Base-by-base conservation (phyloP, 2,888 invertebrate species). In the Itoplectis maculator region DNA sequence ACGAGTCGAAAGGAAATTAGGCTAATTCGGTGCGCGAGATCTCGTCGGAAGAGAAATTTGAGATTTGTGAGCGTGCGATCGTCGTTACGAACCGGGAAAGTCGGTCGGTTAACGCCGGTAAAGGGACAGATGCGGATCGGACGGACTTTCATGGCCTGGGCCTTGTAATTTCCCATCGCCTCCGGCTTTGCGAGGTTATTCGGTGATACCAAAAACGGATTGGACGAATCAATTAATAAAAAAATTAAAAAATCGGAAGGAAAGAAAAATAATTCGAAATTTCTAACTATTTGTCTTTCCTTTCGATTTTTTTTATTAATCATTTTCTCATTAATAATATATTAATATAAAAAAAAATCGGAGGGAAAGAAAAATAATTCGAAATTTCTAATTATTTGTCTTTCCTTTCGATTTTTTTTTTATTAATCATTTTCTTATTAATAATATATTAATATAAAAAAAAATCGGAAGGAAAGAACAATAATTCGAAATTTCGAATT, bases 211-310 rank as follows among this genome's bases (percentile, higher is more conserved):
- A 37, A 37, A 18, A 13, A 5, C 2, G 11, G n/a, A n/a, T 69
- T 69, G 68, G 35, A 40, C 47, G 47, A 76, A 75, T 66, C 35
- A 56, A 35, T 23, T 47, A 20, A 29, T 11, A 65, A 65, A 42
- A 7, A 49, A 11, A 3, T 29, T 29, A 29, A n/a, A n/a, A n/a
- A n/a, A n/a, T n/a, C n/a, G n/a, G n/a, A 18, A 37, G 9, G 29
- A 54, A 65, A 65, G 20, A 7, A 49, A 11, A 3, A 3, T 29
- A 29, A 49, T 49, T 29, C 3, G 29, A 2, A 29, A 29, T 29
- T 2, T 29, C 2, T 3, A 29, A 29, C 5, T 29, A 3, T 29
- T 29, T 49, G 1, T 49, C 15, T 13, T 49, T 49, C 6, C n/a
- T 49, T 4, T 49, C 15, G 29, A 2, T 29, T 2, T n/a, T n/a